These are phyloP conservation scores for Urocyon cinereoargenteus DNA, from an alignment of 2,797 vertebrate species.

Conservation along the genomic window DNA sequence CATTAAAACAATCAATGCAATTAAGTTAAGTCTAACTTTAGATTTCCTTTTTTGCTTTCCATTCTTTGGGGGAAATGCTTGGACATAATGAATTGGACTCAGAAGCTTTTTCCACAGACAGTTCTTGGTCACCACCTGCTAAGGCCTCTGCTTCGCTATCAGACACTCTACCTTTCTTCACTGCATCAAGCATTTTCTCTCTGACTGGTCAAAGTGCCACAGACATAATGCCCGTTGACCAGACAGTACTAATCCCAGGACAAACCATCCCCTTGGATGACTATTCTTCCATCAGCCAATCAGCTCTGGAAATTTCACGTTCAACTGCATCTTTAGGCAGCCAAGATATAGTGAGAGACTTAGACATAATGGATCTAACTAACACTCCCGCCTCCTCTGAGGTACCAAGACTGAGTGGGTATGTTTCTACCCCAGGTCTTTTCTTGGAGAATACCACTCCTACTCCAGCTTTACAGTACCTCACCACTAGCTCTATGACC, in stretches of 20 bases:
- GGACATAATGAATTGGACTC: slow-evolving; percentile 82
- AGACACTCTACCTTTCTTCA: slow-evolving; percentile 74
- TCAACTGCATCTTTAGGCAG: neutral
- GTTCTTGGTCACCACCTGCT: slow-evolving; percentile 5
- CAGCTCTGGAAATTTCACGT: slow-evolving; percentile 55
- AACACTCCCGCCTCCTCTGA: slow-evolving; percentile 67
- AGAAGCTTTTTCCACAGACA: slow-evolving; percentile 38
- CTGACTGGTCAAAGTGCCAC: slow-evolving; percentile 51
- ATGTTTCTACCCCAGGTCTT: slow-evolving; percentile 49
- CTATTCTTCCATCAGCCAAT: slow-evolving; percentile 63
- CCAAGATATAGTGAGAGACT: slow-evolving; percentile 82
- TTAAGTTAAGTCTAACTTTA: slow-evolving; percentile 6
- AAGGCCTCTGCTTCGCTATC: neutral
- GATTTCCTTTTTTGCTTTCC: slow-evolving; percentile 43
- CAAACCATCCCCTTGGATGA: slow-evolving; percentile 52
- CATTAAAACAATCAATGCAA: slow-evolving; percentile 30
- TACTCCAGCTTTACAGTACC: slow-evolving; percentile 86
- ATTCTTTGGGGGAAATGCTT: slow-evolving; percentile 70
- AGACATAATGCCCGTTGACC: neutral
- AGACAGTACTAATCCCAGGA: neutral
- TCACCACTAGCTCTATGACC: slow-evolving; percentile 92
- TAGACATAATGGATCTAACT: slow-evolving; percentile 70
- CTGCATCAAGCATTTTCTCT: slow-evolving; percentile 63
- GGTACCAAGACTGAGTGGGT: slow-evolving; percentile 85
- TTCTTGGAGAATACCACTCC: slow-evolving; percentile 83